These are phyloP conservation scores for Lasioglossum villosulum DNA, from an alignment of 2,888 invertebrate species.

Conservation along the genomic window DNA sequence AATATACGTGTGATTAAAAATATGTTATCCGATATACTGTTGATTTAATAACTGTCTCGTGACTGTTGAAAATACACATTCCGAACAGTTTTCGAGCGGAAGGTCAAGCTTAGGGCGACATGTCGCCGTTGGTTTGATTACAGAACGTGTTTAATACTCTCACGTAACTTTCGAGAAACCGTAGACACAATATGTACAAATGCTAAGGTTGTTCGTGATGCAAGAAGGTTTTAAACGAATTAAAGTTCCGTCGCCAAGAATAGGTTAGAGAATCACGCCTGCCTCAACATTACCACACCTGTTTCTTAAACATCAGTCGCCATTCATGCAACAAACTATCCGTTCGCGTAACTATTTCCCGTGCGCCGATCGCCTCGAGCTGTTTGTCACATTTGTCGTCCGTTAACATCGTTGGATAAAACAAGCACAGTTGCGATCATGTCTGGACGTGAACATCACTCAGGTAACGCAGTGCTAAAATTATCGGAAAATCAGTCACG, in stretches of 20 bases:
- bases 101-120: background rate
- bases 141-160: constrained; percentile 47
- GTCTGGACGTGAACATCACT: background rate
- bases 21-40: background rate
- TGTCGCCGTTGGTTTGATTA: constrained; percentile 35
- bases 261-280: constrained; percentile 40
- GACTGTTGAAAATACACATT: background rate
- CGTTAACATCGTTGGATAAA: background rate
- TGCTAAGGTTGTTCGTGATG: constrained; percentile 64
- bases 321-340: constrained; percentile 15
- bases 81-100: background rate
- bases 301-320: constrained; percentile 48
- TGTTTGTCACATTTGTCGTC: background rate
- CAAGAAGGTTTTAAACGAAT: constrained; percentile 73
- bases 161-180: constrained; percentile 66
- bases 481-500: background rate
- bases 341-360: background rate
- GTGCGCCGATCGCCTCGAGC: background rate
- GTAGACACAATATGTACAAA: constrained; percentile 54
- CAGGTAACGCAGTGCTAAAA: constrained; percentile 17
- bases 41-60: background rate
- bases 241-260: constrained; percentile 59
- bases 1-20: background rate
- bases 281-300: constrained; percentile 34
- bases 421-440: background rate